Base-by-base conservation (phyloP, 2,797 vertebrate genomes). In the Varecia variegata region DNA sequence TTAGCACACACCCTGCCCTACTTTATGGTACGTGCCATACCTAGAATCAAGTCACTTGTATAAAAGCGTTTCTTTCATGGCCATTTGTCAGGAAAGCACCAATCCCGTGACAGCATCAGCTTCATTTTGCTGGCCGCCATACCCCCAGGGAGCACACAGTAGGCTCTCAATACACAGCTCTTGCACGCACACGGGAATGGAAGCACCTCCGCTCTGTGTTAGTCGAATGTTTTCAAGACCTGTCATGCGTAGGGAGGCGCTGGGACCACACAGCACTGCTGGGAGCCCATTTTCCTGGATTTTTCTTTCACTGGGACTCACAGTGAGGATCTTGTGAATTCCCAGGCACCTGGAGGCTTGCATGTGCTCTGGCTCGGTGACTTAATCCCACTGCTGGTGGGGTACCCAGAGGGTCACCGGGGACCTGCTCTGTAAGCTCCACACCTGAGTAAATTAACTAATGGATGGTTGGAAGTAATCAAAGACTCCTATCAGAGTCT, bases 391-490 rank as follows among this genome's bases (percentile, higher is more conserved):
- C 45, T 15, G 52, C 9, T 14, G 5, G 10, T 25, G 62, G 60
- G 35, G 27, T 7, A 2, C 65, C 60, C 74, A n/a, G 23, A 88
- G 70, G 54, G 62, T 58, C 74, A 0, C 32, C 47, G 0, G 58
- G 93, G 94, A 76, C 89, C 95, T 93, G 73, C 65, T 80, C 76
- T 58, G 85, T 93, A 96, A 98, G 96, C 95, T 70, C 94, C 95
- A 97, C 71, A 84, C 95, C 94, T 76, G 86, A 96, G 96, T 97
- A 98, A 98, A 98, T 98, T 98, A 98, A 96, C 98, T 98, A 99
- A 98, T 98, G 97, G 97, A 91, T 83, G 91, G 93, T 79, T 97
- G 76, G 89, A 93, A 91, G 92, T 97, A 96, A 97, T 94, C 50
- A 81, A 96, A 97, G 95, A 96, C 47, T 68, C 73, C 54, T 95